Conservation (phyloP, 2,888 invertebrate species). For the Xestia rhomboidea region DNA sequence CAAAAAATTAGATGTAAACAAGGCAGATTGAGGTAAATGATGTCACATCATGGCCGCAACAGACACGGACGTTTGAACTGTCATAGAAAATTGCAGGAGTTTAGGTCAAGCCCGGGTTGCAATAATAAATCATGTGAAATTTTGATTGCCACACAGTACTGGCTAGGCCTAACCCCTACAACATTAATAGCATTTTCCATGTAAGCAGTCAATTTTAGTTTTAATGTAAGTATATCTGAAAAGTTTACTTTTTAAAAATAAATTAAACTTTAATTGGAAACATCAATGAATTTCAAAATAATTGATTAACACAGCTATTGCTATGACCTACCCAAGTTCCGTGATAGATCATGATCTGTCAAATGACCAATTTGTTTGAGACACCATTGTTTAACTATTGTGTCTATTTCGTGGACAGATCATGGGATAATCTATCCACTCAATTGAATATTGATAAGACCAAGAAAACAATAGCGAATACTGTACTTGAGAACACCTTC, state of each 20-base stretch:
- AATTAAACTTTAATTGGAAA: neutral
- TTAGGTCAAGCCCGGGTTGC: neutral
- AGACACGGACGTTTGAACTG: too few species aligned
- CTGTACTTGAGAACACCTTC: neutral
- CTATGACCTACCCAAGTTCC: neutral
- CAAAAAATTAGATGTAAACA: too few species aligned
- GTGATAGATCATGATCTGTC: too few species aligned
- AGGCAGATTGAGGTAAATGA: too few species aligned
- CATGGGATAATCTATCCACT: slow-evolving; percentile 17
- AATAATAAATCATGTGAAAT: neutral
- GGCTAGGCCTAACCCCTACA: neutral
- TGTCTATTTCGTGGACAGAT: too few species aligned
- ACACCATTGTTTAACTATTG: too few species aligned
- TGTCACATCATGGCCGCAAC: too few species aligned
- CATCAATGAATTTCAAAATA: neutral
- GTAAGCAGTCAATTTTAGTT: neutral
- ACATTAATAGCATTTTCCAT: neutral
- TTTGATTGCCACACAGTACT: too few species aligned
- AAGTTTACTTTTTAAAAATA: neutral
- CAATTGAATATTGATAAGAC: slow-evolving; percentile 19
- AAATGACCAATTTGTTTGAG: too few species aligned
- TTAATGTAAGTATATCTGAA: too few species aligned
- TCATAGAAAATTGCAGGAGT: too few species aligned
- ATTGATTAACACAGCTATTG: neutral
- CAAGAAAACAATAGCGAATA: slow-evolving; percentile 1